phyloP scores from a whole-genome alignment of 2,797 vertebrate species.

The Pogonophryne albipinna region DNA sequence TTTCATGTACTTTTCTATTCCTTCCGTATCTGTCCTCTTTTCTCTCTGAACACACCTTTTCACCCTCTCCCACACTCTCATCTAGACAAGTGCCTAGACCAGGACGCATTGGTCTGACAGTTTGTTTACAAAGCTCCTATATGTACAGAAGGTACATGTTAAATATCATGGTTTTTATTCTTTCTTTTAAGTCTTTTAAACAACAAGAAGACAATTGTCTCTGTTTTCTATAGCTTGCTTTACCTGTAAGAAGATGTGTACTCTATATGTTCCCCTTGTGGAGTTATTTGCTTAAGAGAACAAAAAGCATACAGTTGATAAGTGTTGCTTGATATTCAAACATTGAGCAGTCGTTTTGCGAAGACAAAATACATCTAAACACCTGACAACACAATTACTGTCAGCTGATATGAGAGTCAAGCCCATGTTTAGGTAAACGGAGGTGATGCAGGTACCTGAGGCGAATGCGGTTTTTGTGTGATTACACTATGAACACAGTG shows the following conservation, averaged over 20 bases:
- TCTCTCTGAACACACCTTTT: neutral
- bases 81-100: neutral
- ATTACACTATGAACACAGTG: conserved; percentile 45
- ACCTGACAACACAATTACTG: neutral
- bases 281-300: conserved; percentile 16
- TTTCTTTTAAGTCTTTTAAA: neutral
- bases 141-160: neutral
- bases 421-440: conserved; percentile 28
- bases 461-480: neutral
- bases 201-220: neutral
- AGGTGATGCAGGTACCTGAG: conserved; percentile 32
- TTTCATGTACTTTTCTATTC: conserved; percentile 7
- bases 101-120: neutral
- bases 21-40: neutral
- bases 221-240: neutral
- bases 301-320: neutral
- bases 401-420: neutral
- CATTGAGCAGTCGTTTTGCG: too few species aligned
- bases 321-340: neutral
- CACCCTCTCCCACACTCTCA: neutral
- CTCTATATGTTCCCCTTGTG: neutral
- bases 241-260: neutral
- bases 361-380: neutral
- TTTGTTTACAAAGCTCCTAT: conserved; percentile 6
- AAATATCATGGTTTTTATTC: neutral